Evolutionary conservation across 2,113 vertebrate species (phyloP).

Genomic region (Menidia beryllina): DNA sequence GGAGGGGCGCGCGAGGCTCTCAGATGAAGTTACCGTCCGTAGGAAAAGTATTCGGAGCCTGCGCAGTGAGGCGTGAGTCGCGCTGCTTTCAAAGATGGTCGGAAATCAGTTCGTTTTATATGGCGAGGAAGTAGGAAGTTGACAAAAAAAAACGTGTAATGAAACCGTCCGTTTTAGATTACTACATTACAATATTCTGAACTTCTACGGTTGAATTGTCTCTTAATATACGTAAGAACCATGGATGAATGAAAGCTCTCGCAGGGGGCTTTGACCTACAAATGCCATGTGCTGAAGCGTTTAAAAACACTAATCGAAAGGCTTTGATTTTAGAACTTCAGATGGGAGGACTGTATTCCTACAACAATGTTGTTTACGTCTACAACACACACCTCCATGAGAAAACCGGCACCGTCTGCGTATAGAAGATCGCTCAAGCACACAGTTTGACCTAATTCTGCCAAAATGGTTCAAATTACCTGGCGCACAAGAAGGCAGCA

Average conservation of each 20-base stretch:
- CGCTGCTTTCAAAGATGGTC: conserved; percentile 20
- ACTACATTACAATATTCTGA: too few relatives aligned
- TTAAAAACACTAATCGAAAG: too few relatives aligned
- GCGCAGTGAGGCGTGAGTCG: conserved; percentile 48
- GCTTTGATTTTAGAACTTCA: too few relatives aligned
- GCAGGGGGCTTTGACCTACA: too few relatives aligned
- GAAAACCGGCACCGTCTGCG: neutral
- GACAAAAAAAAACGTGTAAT: too few relatives aligned
- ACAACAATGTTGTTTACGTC: neutral
- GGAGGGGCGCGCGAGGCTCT: conserved; percentile 43
- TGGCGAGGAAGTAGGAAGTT: neutral
- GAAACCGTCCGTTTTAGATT: too few relatives aligned
- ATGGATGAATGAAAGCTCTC: neutral
- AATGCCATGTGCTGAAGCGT: too few relatives aligned
- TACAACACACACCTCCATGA: neutral
- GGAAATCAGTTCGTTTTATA: conserved; percentile 2
- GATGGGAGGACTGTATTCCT: too few relatives aligned
- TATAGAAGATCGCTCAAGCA: too few relatives aligned
- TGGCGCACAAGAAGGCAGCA: conserved; percentile 8
- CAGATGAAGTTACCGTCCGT: conserved; percentile 63
- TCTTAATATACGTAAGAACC: neutral
- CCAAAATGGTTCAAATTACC: neutral
- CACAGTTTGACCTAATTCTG: neutral
- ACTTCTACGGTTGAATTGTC: too few relatives aligned
- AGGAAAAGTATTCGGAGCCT: conserved; percentile 45